A percentile compares a stretch with the other conserved stretches of the same genome.
Evolutionary conservation across 1,140 invertebrate genomes (phyloP).

Genomic region (Riptortus pedestris): DNA sequence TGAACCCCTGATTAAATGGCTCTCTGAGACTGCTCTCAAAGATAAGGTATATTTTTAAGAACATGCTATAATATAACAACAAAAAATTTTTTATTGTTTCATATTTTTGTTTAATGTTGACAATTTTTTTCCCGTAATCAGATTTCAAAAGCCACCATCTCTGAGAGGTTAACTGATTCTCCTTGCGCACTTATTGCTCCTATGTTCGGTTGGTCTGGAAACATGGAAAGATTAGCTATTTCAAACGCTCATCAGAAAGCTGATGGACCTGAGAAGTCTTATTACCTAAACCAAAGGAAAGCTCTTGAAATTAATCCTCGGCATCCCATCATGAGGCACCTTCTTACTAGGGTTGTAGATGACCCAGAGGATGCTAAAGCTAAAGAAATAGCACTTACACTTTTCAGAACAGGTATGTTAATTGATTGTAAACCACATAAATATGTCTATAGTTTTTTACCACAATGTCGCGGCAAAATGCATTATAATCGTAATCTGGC

Average conservation of each 20-base stretch:
- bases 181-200: constrained; percentile 94
- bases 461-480: too few relatives aligned
- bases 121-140: too few relatives aligned
- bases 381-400: constrained; percentile 77
- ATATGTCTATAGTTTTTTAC: neutral
- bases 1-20: constrained; percentile 86
- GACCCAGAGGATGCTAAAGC: constrained; percentile 70
- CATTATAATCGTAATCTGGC: too few relatives aligned
- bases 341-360: constrained; percentile 69
- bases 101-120: too few relatives aligned
- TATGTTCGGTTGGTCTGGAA: constrained; percentile 96
- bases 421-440: too few relatives aligned
- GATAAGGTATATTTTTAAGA: constrained; percentile 59
- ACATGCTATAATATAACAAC: too few relatives aligned
- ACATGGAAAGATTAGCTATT: constrained; percentile 94
- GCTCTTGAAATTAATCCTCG: constrained; percentile 94
- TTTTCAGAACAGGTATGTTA: constrained; percentile 67
- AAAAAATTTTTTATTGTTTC: too few relatives aligned
- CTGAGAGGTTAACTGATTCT: constrained; percentile 81
- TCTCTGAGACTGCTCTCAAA: constrained; percentile 75
- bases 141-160: constrained; percentile 73
- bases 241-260: constrained; percentile 95
- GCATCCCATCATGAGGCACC: constrained; percentile 89
- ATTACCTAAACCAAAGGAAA: constrained; percentile 95
- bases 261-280: constrained; percentile 80